Percentiles rank a stretch among this genome's conserved stretches.
phyloP scores from a whole-genome alignment of 1,140 invertebrate species.

The Thaumatotibia leucotreta region DNA sequence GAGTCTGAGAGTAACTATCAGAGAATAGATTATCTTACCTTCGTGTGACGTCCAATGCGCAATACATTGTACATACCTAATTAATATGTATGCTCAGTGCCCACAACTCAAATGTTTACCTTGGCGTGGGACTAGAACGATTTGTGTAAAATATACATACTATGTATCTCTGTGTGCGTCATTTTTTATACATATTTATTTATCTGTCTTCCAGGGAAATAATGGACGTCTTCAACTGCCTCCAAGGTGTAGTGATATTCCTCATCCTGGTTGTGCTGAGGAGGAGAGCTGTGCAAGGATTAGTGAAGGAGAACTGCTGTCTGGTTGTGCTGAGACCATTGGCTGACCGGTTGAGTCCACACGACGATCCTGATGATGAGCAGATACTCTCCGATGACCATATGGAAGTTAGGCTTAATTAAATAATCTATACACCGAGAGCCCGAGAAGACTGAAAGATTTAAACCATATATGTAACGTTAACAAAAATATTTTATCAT shows the following conservation, averaged over 20 bases:
- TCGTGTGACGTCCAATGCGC: too few relatives aligned
- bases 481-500: too few relatives aligned
- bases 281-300: slow-evolving; percentile 77
- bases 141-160: too few relatives aligned
- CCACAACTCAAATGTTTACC: too few relatives aligned
- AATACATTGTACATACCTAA: too few relatives aligned
- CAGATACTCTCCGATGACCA: slow-evolving; percentile 60
- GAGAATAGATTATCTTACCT: too few relatives aligned
- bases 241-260: slow-evolving; percentile 83
- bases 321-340: slow-evolving; percentile 55
- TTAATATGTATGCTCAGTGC: too few relatives aligned
- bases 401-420: slow-evolving; percentile 60
- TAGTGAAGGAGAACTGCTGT: slow-evolving; percentile 64
- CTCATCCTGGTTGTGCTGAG: slow-evolving; percentile 78
- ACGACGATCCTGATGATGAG: slow-evolving; percentile 76
- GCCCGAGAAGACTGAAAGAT: too few relatives aligned
- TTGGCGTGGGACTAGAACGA: too few relatives aligned
- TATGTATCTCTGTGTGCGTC: too few relatives aligned
- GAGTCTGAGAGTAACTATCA: too few relatives aligned
- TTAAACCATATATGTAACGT: too few relatives aligned
- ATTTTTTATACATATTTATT: not conserved
- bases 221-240: slow-evolving; percentile 79
- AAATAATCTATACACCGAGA: slow-evolving; percentile 19
- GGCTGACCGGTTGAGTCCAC: slow-evolving; percentile 73
- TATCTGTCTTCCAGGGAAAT: slow-evolving; percentile 76